Base-by-base conservation (phyloP, 2,797 vertebrate genomes). In the Columba guinea region DNA sequence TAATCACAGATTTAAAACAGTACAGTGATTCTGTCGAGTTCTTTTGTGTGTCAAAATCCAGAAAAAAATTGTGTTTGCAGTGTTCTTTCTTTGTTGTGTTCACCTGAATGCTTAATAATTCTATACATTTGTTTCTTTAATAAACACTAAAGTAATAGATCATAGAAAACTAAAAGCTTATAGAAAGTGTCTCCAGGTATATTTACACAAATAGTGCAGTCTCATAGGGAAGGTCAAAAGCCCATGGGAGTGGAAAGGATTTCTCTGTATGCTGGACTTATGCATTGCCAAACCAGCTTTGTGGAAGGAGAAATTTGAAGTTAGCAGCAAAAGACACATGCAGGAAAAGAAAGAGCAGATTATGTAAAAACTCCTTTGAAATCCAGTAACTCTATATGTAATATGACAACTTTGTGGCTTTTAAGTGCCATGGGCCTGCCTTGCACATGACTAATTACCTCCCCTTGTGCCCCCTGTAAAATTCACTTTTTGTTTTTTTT, bases 131-230 rank as follows among this genome's bases (percentile, higher is more conserved):
- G 34, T 95, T 96, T 96, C 89, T 96, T 97, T 97, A 98, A 97
- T 97, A 97, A 97, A 97, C 96, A 94, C 92, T 97, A 96, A 97
- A 93, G 92, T 97, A 97, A 96, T 95, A 97, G 97, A 96, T 97
- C 87, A 94, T 98, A 98, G 97, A 98, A 98, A 98, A 98, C 98
- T 97, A 98, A 98, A 98, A 97, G 96, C 96, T 97, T 97, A 96
- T 96, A 96, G 97, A 97, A 98, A 97, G 97, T 96, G 96, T 96
- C 94, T 97, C 83, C 92, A 94, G 95, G 96, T 96, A 89, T 98
- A 98, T 98, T 97, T 98, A 98, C 97, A 98, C 95, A 94, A 96
- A 97, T 97, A 97, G 97, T 95, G 84, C 93, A 97, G 97, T 96
- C 96, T 97, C 80, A 55, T 91, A 97, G 91, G 97, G 96, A 97